A percentile compares a stretch with the other conserved stretches of the same genome.
Evolutionary conservation across 2,113 vertebrate genomes (phyloP).

Genomic region (Phyllostomus discolor): DNA sequence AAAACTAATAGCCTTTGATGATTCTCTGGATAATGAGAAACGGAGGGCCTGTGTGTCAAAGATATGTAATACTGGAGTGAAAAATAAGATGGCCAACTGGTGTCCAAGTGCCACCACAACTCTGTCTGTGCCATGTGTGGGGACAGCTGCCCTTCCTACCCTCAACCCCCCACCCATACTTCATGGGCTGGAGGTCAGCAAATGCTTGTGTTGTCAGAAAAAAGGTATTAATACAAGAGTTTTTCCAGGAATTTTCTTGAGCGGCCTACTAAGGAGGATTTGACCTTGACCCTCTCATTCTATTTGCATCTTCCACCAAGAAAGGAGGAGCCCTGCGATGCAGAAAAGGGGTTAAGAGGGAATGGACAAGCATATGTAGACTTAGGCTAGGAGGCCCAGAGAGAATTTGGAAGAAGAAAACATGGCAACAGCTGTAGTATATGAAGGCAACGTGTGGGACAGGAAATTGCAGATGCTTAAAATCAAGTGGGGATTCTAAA

Average conservation of each 20-base stretch:
- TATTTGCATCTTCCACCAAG: background rate
- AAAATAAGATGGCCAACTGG: background rate
- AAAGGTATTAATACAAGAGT: background rate
- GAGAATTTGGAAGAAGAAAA: background rate
- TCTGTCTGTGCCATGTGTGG: background rate
- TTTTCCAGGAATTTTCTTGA: background rate
- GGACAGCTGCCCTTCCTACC: background rate
- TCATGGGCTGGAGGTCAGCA: background rate
- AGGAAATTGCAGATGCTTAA: background rate
- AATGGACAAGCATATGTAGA: background rate
- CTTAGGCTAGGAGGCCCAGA: background rate
- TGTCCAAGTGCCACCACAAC: background rate
- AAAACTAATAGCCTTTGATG: slow-evolving; percentile 57
- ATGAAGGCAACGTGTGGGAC: background rate
- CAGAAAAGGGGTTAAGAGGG: background rate
- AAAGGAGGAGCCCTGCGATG: background rate
- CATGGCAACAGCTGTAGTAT: background rate
- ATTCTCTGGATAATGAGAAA: slow-evolving; percentile 28
- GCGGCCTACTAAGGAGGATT: background rate
- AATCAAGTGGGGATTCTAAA: background rate
- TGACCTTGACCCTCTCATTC: background rate
- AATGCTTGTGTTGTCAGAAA: background rate
- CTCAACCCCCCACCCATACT: accelerated
- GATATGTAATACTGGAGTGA: no score
- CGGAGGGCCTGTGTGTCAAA: background rate